phyloP scores from a whole-genome alignment of 2,888 invertebrate genomes.

The Drosophila yooni region DNA sequence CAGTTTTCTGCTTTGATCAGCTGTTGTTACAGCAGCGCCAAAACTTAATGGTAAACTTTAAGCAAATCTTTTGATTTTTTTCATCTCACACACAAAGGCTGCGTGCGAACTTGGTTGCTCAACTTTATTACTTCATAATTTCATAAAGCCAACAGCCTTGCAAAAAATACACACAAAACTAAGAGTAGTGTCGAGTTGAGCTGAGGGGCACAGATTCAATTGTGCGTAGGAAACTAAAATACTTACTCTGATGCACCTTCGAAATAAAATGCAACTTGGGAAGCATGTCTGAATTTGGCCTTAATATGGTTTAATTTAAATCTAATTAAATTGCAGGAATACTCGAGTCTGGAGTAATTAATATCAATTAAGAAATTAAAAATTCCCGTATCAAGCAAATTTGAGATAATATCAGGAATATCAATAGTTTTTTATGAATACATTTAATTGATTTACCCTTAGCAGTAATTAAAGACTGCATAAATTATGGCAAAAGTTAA shows the following conservation, averaged over 20 bases:
- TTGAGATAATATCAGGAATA: neutral
- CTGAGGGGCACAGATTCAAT: conserved; percentile 25
- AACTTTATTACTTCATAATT: conserved; percentile 64
- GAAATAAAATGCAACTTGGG: neutral
- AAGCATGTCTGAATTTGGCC: neutral
- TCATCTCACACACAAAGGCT: conserved; percentile 24
- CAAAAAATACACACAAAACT: neutral
- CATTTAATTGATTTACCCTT: too few relatives aligned
- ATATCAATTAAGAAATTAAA: neutral
- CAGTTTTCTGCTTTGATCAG: conserved; percentile 33
- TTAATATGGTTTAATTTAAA: neutral
- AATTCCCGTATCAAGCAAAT: neutral
- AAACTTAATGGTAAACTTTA: conserved; percentile 64
- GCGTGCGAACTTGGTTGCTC: conserved; percentile 31
- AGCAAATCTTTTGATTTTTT: conserved; percentile 61
- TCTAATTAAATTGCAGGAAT: neutral
- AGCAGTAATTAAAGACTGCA: neutral
- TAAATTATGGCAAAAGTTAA: too few relatives aligned
- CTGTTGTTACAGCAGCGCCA: conserved; percentile 57
- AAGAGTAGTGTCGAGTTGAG: conserved; percentile 4
- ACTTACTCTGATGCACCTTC: neutral
- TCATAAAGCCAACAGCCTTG: conserved; percentile 60
- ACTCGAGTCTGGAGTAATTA: neutral
- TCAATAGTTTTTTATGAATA: neutral
- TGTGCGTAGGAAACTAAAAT: conserved; percentile 23